Conservation (phyloP, 2,888 invertebrate genomes). For the Scaptomyza parva region DNA sequence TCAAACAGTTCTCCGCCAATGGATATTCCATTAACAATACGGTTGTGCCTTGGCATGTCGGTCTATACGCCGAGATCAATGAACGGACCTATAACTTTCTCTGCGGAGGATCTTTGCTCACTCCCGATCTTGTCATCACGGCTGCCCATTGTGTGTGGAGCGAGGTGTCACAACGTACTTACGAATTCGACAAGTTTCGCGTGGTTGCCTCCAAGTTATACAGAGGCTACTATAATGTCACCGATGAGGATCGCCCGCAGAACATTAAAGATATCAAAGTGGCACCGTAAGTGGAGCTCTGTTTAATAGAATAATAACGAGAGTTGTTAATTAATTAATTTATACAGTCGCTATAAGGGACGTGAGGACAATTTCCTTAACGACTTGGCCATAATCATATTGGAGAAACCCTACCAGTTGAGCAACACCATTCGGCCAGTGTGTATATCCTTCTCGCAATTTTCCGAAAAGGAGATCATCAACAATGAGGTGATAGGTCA, state of each 20-base stretch:
- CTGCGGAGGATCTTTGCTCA: slow-evolving; percentile 65
- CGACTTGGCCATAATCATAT: slow-evolving; percentile 58
- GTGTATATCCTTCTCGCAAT: slow-evolving; percentile 47
- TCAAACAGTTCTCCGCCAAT: slow-evolving; percentile 56
- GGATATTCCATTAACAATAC: slow-evolving; percentile 65
- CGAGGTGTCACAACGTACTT: slow-evolving; percentile 34
- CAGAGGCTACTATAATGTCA: slow-evolving; percentile 40
- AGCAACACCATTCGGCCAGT: slow-evolving; percentile 64
- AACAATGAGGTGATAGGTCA: slow-evolving; percentile 52
- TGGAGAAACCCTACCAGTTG: slow-evolving; percentile 50
- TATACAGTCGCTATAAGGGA: slow-evolving; percentile 49
- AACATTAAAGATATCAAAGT: slow-evolving; percentile 49
- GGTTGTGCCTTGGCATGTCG: slow-evolving; percentile 70
- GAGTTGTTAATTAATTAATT: background rate
- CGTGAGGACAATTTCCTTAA: slow-evolving; percentile 40
- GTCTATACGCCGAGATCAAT: slow-evolving; percentile 47
- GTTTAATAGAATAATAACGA: no score
- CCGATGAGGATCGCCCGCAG: slow-evolving; percentile 31
- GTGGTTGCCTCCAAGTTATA: slow-evolving; percentile 65
- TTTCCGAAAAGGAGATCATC: slow-evolving; percentile 56
- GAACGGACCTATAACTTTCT: slow-evolving; percentile 56
- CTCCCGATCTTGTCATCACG: slow-evolving; percentile 67
- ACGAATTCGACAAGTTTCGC: slow-evolving; percentile 34
- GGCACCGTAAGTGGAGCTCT: slow-evolving; percentile 35
- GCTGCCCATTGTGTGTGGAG: slow-evolving; percentile 70